Evolutionary conservation across 2,797 vertebrate genomes (phyloP).

Genomic region (Molossus alvarezi): DNA sequence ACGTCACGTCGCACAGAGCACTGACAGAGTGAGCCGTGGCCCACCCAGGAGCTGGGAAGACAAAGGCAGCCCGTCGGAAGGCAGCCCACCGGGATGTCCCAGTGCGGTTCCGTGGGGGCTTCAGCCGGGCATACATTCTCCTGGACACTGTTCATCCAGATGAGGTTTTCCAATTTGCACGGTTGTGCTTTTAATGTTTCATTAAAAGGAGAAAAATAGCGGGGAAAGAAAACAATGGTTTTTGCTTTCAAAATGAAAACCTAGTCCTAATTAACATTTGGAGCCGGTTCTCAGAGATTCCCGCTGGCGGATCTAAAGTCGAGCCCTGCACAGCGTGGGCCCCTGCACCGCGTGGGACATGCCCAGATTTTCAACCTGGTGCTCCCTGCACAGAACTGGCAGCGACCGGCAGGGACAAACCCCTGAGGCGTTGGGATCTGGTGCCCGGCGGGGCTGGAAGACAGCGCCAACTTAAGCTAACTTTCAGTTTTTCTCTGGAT

Average conservation of each 20-base stretch:
- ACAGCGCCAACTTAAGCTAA: conserved; percentile 74
- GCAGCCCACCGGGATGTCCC: background rate
- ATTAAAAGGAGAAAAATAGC: conserved; percentile 47
- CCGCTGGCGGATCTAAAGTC: conserved; percentile 70
- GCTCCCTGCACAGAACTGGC: conserved; percentile 74
- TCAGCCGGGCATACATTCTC: conserved; percentile 36
- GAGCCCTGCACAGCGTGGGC: conserved; percentile 45
- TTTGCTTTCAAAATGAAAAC: conserved; percentile 82
- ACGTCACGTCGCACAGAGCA: background rate
- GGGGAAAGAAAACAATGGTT: conserved; percentile 65
- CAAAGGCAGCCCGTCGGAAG: background rate
- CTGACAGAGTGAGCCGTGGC: conserved; percentile 45
- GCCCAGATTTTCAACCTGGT: conserved; percentile 64
- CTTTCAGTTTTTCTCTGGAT: conserved; percentile 81
- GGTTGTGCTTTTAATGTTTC: conserved; percentile 79
- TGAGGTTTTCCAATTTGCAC: conserved; percentile 82
- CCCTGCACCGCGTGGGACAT: conserved; percentile 6
- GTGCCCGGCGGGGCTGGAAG: conserved; percentile 60
- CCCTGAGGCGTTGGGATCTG: conserved; percentile 73
- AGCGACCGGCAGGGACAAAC: conserved; percentile 71
- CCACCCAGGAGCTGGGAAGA: background rate
- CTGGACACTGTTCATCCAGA: conserved; percentile 71
- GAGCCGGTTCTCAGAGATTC: conserved; percentile 77
- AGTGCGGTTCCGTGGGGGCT: fast-evolving
- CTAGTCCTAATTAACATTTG: conserved; percentile 78